Conservation (phyloP, 2,113 vertebrate species). For the Hucho hucho region DNA sequence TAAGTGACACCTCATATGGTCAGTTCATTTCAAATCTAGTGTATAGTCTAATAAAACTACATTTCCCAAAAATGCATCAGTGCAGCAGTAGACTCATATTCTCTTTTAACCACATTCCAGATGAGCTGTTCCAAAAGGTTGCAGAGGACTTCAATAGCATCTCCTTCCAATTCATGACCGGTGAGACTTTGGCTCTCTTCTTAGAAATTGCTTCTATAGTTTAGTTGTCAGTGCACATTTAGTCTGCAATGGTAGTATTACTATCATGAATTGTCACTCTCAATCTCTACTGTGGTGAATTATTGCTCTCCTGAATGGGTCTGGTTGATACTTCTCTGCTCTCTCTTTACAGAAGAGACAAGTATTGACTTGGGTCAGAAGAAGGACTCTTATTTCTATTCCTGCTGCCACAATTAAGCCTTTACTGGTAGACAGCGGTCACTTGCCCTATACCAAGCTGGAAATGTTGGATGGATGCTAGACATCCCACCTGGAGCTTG, state of each 20-base stretch:
- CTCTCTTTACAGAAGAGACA: slow-evolving; percentile 73
- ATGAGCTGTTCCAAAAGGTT: slow-evolving; percentile 91
- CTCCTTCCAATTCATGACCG: slow-evolving; percentile 86
- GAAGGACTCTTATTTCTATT: slow-evolving; percentile 85
- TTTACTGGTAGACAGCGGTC: not conserved
- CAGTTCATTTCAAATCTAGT: not conserved
- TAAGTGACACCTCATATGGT: slow-evolving; percentile 69
- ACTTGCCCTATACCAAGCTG: not conserved
- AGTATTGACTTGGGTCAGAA: slow-evolving; percentile 85
- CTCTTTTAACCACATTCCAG: slow-evolving; percentile 57
- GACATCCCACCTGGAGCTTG: not conserved
- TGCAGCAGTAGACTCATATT: not conserved
- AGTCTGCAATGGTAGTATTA: not conserved
- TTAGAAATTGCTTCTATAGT: not conserved
- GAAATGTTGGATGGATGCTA: not conserved
- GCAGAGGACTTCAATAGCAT: slow-evolving; percentile 86
- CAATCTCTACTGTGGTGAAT: too few relatives aligned
- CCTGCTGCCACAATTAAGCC: slow-evolving; percentile 89
- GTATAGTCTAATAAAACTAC: not conserved
- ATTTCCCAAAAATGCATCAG: not conserved
- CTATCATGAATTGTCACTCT: too few relatives aligned
- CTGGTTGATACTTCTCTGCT: not conserved
- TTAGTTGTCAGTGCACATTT: not conserved
- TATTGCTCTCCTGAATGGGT: too few relatives aligned
- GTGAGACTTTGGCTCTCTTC: slow-evolving; percentile 67